phyloP scores from a whole-genome alignment of 2,797 vertebrate species.

The Myiotriccus ornatus region DNA sequence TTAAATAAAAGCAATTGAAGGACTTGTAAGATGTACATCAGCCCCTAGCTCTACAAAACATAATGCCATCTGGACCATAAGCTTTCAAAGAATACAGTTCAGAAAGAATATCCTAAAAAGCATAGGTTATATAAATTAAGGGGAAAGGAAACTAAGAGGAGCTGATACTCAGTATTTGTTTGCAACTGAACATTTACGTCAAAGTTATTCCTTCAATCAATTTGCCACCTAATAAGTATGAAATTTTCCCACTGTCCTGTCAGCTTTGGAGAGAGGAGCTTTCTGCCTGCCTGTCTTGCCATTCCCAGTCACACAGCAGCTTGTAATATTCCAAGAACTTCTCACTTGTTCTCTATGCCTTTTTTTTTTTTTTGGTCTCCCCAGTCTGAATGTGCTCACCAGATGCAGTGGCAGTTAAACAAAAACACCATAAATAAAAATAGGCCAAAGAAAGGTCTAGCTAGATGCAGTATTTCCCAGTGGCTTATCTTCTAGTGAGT shows the following conservation, averaged over 20 bases:
- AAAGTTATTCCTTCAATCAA: background rate
- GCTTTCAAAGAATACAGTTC: background rate
- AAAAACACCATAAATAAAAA: background rate
- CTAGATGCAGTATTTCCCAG: slow-evolving; percentile 7
- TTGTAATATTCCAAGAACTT: slow-evolving; percentile 63
- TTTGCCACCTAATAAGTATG: background rate
- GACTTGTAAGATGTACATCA: background rate
- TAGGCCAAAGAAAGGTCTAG: background rate
- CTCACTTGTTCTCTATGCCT: slow-evolving; percentile 5
- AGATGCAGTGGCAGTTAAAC: slow-evolving; percentile 32
- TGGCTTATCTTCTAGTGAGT: background rate
- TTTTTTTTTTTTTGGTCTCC: background rate
- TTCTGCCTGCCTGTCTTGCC: slow-evolving; percentile 10
- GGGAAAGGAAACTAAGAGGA: background rate
- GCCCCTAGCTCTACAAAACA: background rate
- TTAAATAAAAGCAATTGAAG: background rate
- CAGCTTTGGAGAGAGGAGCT: background rate
- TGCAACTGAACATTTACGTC: background rate
- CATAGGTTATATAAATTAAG: background rate
- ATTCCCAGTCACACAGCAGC: slow-evolving; percentile 35
- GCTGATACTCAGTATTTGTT: background rate
- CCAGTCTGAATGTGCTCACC: slow-evolving; percentile 36
- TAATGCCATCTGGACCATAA: background rate
- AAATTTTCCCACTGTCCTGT: slow-evolving; percentile 33
- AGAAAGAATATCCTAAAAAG: background rate